Base-by-base conservation (phyloP, 1,140 invertebrate species). In the Heterodera carotae region DNA sequence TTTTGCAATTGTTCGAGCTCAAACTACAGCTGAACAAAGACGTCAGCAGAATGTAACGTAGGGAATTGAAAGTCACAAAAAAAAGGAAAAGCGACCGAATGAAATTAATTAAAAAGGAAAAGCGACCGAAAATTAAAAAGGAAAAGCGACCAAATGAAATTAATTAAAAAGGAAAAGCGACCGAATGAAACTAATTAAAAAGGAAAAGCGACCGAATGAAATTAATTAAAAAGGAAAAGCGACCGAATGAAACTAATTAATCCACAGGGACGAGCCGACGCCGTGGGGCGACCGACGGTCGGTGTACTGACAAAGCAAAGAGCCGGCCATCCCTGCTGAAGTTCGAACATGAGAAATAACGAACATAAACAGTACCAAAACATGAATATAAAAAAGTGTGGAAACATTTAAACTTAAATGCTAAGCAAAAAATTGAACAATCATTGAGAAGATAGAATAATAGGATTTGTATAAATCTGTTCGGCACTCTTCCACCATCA, bases 1-100 rank as follows among this genome's bases (percentile, higher is more conserved):
- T 82, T n/a, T 43, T 84, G 7, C 62, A 82, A 39, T 36, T 82
- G 25, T 82, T 84, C 53, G 69, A 84, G 39, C 33, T 53, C 53
- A 82, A 82, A 60, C 43, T 82, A 18, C 60, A 80, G 29, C 43
- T 81, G 25, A 66, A 66, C 5, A 66, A 15, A 34, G 34, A 60
- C 39, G 71, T 25, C 53, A 69, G 33, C 31, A 73, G 29, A 59
- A 74, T 66, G 27, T 33, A n/a, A n/a, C 15, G 4, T 53, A 18
- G 48, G 48, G 22, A 53, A 22, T 18, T n/a, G n/a, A n/a, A 53
- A 53, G 22, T 4, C 0, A 10, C 48, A 53, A 22, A 53, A 18
- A 12, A 22, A 53, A 7, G 71, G n/a, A n/a, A 33, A 25, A 71
- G 25, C 60, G 29, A 33, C 25, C n/a, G 36, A 8, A 72, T n/a